phyloP scores from a whole-genome alignment of 2,113 vertebrate species.

The Cryptomyrus ogoouensis region DNA sequence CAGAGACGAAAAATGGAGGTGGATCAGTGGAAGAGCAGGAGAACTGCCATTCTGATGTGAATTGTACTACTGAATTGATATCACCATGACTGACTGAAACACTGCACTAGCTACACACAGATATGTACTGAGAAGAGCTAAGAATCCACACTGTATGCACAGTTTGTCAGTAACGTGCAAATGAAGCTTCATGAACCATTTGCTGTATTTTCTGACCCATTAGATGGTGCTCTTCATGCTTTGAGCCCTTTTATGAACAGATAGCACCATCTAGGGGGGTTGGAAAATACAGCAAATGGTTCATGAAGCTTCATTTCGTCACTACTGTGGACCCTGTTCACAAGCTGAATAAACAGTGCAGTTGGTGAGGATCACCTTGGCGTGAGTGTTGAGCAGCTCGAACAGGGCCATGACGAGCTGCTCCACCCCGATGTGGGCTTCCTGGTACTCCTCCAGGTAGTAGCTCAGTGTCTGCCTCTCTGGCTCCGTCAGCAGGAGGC shows the following conservation, averaged over 20 bases:
- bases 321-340: not conserved
- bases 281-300: not conserved
- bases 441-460: constrained; percentile 86
- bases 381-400: constrained; percentile 87
- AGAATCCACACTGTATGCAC: not conserved
- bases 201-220: not conserved
- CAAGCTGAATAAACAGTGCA: not conserved
- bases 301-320: not conserved
- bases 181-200: not conserved
- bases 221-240: not conserved
- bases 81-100: not conserved
- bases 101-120: not conserved
- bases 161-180: not conserved
- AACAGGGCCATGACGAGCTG: constrained; percentile 83
- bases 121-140: not conserved
- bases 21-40: not conserved
- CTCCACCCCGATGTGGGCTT: constrained; percentile 70
- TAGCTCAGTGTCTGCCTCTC: constrained; percentile 82
- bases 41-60: not conserved
- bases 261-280: not conserved
- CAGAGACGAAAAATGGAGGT: not conserved
- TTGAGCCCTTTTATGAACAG: not conserved
- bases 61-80: not conserved
- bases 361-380: constrained; percentile 68
- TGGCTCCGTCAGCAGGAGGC: constrained; percentile 73